These are phyloP conservation scores for Podabrus alpinus DNA, from an alignment of 2,888 invertebrate genomes.

Conservation along the genomic window DNA sequence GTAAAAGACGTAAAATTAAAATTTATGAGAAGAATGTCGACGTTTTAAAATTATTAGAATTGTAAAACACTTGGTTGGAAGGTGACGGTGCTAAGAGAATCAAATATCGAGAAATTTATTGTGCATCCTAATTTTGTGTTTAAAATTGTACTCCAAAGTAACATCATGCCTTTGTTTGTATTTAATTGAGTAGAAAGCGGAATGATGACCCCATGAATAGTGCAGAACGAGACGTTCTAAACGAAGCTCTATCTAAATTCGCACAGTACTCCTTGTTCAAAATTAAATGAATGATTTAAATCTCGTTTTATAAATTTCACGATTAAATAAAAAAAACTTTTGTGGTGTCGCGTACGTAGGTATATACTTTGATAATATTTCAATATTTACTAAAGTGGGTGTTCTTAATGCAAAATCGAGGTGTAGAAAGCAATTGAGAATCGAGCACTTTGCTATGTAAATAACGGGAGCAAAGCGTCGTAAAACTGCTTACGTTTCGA, in stretches of 20 bases:
- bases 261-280: background rate
- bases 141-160: background rate
- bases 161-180: background rate
- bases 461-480: conserved; percentile 24
- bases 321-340: background rate
- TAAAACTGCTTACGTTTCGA: conserved; percentile 9
- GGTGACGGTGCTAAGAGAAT: background rate
- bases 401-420: conserved; percentile 9
- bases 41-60: background rate
- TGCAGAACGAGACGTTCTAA: background rate
- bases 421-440: conserved; percentile 20
- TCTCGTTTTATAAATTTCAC: background rate
- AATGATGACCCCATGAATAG: background rate
- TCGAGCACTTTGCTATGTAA: conserved; percentile 28
- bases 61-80: background rate
- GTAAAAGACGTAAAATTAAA: background rate
- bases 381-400: conserved; percentile 13
- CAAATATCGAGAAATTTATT: background rate
- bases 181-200: background rate
- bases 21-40: background rate
- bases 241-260: background rate
- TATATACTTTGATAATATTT: background rate
- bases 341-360: background rate
- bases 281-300: background rate
- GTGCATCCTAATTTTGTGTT: background rate